These are phyloP conservation scores for Opisthograptis luteolata DNA, from an alignment of 2,888 invertebrate genomes.

Conservation along the genomic window DNA sequence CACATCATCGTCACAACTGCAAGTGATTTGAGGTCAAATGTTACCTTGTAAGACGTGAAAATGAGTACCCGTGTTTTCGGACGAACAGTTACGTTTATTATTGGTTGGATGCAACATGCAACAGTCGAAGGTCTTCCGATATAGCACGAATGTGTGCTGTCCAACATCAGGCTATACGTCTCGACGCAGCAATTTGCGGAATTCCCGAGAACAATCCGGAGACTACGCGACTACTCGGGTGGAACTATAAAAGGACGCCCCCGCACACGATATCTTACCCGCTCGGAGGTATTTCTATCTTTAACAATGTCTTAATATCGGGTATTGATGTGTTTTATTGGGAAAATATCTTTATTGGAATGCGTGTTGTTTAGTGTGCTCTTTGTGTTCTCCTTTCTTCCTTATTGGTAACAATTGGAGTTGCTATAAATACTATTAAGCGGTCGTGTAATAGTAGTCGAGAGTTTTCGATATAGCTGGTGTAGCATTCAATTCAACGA, in stretches of 20 bases:
- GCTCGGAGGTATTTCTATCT: conserved; percentile 37
- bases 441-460: background rate
- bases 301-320: conserved; percentile 45
- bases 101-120: background rate
- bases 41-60: too few relatives aligned
- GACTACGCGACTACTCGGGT: conserved; percentile 14
- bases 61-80: too few relatives aligned
- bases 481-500: background rate
- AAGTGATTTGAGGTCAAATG: too few relatives aligned
- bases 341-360: conserved; percentile 35
- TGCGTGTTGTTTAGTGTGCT: conserved; percentile 29
- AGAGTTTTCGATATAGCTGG: conserved; percentile 4
- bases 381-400: conserved; percentile 13
- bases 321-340: conserved; percentile 37
- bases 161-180: conserved; percentile 1
- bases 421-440: conserved; percentile 3
- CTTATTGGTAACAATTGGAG: conserved; percentile 11
- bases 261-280: conserved; percentile 31
- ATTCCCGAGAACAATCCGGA: conserved; percentile 34
- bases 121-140: background rate
- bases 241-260: conserved; percentile 38
- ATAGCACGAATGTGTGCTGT: background rate
- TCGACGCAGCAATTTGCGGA: conserved; percentile 33
- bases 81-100: too few relatives aligned
- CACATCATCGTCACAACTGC: too few relatives aligned